phyloP scores from a whole-genome alignment of 2,888 invertebrate genomes.

The Clostera curtula region DNA sequence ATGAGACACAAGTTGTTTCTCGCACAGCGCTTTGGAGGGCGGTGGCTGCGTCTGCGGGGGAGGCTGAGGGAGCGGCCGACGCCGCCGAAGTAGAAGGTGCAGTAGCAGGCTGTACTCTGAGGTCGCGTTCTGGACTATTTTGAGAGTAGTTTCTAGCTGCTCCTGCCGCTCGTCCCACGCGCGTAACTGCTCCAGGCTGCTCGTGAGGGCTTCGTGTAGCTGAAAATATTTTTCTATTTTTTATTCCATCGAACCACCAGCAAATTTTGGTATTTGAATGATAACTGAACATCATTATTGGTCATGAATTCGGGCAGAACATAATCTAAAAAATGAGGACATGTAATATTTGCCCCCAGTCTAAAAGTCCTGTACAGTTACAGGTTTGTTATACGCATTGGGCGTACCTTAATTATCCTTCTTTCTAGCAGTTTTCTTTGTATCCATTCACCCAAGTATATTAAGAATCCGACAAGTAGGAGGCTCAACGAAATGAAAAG shows the following conservation, averaged over 20 bases:
- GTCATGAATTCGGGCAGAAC: too few relatives aligned
- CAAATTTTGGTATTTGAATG: slow-evolving; percentile 30
- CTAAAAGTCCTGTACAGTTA: too few relatives aligned
- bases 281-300: not conserved
- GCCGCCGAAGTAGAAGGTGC: slow-evolving; percentile 45
- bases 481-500: slow-evolving; percentile 36
- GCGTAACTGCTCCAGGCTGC: slow-evolving; percentile 43
- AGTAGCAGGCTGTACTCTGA: slow-evolving; percentile 57
- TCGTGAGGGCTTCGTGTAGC: too few relatives aligned
- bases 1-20: too few relatives aligned
- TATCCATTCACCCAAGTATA: slow-evolving; percentile 52
- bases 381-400: not conserved
- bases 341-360: too few relatives aligned
- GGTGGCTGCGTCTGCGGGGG: too few relatives aligned
- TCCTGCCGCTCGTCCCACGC: slow-evolving; percentile 47
- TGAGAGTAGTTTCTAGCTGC: slow-evolving; percentile 42
- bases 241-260: too few relatives aligned
- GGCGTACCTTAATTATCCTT: slow-evolving; percentile 47
- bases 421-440: slow-evolving; percentile 56
- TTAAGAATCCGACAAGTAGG: slow-evolving; percentile 31
- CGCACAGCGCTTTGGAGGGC: too few relatives aligned
- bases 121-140: slow-evolving; percentile 47
- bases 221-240: too few relatives aligned
- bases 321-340: too few relatives aligned
- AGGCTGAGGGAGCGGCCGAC: too few relatives aligned